Conservation (phyloP, 2,113 vertebrate genomes). For the Bombycilla garrulus region DNA sequence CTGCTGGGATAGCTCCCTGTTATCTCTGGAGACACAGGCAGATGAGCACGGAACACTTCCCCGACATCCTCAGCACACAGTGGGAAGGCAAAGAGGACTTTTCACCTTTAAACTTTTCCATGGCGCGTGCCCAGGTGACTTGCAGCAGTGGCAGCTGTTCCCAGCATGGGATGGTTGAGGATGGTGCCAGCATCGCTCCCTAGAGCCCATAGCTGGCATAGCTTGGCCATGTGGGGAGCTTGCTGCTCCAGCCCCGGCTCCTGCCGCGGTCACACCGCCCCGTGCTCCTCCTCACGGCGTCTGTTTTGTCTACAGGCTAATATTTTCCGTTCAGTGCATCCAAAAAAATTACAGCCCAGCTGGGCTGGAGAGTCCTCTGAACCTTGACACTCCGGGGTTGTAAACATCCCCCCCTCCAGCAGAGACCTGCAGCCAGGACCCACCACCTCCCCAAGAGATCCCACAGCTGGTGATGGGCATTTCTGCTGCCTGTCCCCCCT, state of each 20-base stretch:
- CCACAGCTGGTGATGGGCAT: neutral
- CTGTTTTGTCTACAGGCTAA: neutral
- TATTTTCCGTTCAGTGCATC: constrained; percentile 36
- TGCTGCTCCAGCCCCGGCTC: neutral
- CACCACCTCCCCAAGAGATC: neutral
- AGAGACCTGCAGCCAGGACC: neutral
- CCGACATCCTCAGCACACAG: rapidly evolving
- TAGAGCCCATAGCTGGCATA: neutral
- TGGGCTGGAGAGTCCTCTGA: neutral
- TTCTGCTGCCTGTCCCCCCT: neutral
- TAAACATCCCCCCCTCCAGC: neutral
- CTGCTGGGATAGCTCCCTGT: neutral
- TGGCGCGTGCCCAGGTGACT: neutral
- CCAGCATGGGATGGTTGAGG: neutral
- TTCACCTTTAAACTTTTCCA: neutral
- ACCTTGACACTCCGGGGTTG: rapidly evolving
- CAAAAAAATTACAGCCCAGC: neutral
- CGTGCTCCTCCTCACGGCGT: neutral
- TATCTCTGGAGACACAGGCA: neutral
- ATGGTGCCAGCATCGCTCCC: neutral
- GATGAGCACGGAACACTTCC: neutral
- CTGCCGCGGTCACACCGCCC: neutral
- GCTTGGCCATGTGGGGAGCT: neutral
- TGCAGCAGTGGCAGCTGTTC: neutral
- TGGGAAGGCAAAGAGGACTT: neutral